Percentiles rank a stretch among this genome's conserved stretches.
phyloP scores from a whole-genome alignment of 2,797 vertebrate species.

The Urophycis tenuis region DNA sequence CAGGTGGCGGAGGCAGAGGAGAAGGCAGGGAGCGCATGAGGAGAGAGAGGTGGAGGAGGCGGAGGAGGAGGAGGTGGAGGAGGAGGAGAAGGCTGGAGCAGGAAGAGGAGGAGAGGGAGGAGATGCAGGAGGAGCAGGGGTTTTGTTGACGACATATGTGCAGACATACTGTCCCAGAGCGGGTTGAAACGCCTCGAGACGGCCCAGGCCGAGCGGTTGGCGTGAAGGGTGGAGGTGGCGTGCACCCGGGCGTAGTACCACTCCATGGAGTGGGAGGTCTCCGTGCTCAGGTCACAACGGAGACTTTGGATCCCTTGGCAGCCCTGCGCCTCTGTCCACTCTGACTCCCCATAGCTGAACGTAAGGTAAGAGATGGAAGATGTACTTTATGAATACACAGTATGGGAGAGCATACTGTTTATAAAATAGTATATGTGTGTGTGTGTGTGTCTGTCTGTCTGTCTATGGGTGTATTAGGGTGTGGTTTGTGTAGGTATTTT shows the following conservation, averaged over 20 bases:
- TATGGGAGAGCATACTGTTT: too few relatives aligned
- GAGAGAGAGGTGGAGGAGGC: too few relatives aligned
- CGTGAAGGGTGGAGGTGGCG: conserved; percentile 18
- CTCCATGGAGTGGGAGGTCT: conserved; percentile 73
- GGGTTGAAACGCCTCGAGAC: conserved; percentile 77
- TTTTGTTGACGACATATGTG: not conserved
- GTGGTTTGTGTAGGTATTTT: not conserved
- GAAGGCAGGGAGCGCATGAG: not conserved
- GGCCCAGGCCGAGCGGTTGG: conserved; percentile 69
- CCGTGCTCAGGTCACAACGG: conserved; percentile 78
- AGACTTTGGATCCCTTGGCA: conserved; percentile 72
- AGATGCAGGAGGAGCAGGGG: not conserved
- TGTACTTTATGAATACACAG: not conserved
- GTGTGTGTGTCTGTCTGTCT: too few relatives aligned
- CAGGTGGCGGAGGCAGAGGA: not conserved
- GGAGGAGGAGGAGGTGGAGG: not conserved
- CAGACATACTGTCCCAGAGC: conserved; percentile 79
- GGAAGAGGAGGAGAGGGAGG: not conserved
- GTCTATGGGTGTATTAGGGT: not conserved
- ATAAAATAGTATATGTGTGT: too few relatives aligned
- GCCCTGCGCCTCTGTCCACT: conserved; percentile 66
- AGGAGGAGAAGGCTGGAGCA: too few relatives aligned
- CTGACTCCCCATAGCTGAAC: conserved; percentile 76
- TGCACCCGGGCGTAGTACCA: conserved; percentile 81
- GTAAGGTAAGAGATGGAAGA: not conserved